A percentile compares a stretch with the other conserved stretches of the same genome.
phyloP scores from a whole-genome alignment of 2,113 vertebrate genomes.

The Nannospalax galili region DNA sequence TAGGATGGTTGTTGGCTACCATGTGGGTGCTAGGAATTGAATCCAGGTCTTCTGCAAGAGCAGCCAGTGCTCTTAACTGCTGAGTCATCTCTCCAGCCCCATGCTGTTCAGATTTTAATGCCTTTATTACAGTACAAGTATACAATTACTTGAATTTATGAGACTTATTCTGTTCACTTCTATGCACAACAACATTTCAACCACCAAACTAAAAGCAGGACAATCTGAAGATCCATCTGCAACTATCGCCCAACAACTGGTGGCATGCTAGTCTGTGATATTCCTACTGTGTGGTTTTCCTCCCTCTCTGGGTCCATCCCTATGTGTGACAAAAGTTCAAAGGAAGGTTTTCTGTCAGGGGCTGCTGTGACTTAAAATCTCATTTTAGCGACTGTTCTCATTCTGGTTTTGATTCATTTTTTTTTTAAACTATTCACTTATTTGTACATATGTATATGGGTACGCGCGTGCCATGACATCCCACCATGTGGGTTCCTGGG shows the following conservation, averaged over 20 bases:
- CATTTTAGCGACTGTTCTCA: background rate
- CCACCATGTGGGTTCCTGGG: background rate
- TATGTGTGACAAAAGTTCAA: background rate
- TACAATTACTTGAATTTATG: constrained; percentile 11
- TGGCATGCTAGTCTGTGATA: background rate
- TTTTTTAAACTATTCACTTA: background rate
- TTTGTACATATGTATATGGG: background rate
- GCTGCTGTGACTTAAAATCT: constrained; percentile 31
- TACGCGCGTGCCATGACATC: background rate
- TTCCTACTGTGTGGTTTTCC: constrained; percentile 25
- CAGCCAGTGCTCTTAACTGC: no score
- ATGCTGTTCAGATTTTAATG: background rate
- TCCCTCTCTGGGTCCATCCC: background rate
- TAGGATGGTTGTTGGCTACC: no score
- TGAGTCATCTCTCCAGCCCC: background rate
- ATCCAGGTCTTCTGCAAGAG: no score
- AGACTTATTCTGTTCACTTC: constrained; percentile 25
- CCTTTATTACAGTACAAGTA: background rate
- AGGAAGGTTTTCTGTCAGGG: background rate
- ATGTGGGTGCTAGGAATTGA: no score
- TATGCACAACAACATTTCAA: background rate
- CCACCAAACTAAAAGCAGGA: background rate
- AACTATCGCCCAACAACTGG: background rate
- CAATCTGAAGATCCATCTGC: background rate
- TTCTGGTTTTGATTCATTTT: background rate